Evolutionary conservation across 1,140 invertebrate species (phyloP).

Genomic region (Protaetia brevitarsis): DNA sequence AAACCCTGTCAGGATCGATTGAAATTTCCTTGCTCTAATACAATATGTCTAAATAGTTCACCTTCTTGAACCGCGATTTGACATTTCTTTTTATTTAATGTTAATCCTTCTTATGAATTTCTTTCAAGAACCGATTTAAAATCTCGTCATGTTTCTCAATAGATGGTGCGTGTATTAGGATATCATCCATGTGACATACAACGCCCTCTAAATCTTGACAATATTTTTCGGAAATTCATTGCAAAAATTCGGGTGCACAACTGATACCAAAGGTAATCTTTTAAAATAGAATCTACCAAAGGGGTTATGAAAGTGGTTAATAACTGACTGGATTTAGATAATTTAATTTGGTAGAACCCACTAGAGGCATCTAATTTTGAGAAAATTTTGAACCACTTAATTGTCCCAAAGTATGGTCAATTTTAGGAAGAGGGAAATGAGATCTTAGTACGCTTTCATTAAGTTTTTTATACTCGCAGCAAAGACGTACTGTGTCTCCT

Average conservation of each 20-base stretch:
- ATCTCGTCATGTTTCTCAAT: conserved; percentile 36
- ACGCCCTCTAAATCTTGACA: conserved; percentile 34
- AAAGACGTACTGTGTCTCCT: conserved; percentile 27
- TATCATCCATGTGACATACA: conserved; percentile 39
- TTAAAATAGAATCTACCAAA: too few species aligned
- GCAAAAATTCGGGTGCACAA: conserved; percentile 37
- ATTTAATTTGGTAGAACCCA: conserved; percentile 28
- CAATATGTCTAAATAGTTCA: conserved; percentile 39
- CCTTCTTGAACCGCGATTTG: conserved; percentile 28
- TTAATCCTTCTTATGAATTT: conserved; percentile 36
- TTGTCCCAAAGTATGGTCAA: conserved; percentile 34
- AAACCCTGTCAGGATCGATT: conserved; percentile 40
- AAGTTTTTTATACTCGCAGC: conserved; percentile 11
- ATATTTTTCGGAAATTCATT: conserved; percentile 31
- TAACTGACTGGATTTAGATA: conserved; percentile 24
- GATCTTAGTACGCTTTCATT: conserved; percentile 15
- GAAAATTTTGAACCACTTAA: conserved; percentile 31
- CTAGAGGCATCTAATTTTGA: conserved; percentile 30
- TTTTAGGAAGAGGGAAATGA: conserved; percentile 33
- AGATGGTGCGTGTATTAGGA: conserved; percentile 35
- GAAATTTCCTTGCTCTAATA: conserved; percentile 37
- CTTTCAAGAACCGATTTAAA: conserved; percentile 32
- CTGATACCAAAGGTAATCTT: conserved; percentile 35
- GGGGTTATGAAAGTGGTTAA: conserved; percentile 35
- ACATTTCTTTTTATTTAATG: conserved; percentile 40